Percentiles rank a stretch among this genome's conserved stretches.
phyloP scores from a whole-genome alignment of 2,797 vertebrate species.

The Odontamblyopus rebecca region DNA sequence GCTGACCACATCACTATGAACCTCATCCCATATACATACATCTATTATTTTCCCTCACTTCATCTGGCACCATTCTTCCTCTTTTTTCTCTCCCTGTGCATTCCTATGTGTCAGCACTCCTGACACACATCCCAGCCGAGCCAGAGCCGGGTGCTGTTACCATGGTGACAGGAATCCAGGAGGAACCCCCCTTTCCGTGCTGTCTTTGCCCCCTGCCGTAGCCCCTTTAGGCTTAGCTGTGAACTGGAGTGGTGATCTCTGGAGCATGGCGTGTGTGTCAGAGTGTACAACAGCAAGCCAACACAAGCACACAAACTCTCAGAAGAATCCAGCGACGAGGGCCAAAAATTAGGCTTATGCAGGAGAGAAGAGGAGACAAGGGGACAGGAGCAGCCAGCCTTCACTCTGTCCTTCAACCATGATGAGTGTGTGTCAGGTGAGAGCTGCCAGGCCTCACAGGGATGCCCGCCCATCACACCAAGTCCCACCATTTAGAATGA shows the following conservation, averaged over 20 bases:
- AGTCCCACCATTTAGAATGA: constrained; percentile 19
- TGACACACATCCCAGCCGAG: constrained; percentile 58
- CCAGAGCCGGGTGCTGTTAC: constrained; percentile 62
- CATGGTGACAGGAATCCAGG: constrained; percentile 66
- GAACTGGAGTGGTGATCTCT: constrained; percentile 57
- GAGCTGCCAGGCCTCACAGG: constrained; percentile 35
- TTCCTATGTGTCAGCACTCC: constrained; percentile 32
- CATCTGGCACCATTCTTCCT: neutral
- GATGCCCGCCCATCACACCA: constrained; percentile 25
- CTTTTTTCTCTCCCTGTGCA: constrained; percentile 7
- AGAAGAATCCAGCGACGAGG: neutral
- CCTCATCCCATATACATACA: constrained; percentile 1
- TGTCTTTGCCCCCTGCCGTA: constrained; percentile 29
- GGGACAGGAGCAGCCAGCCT: constrained; percentile 8
- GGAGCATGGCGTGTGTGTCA: constrained; percentile 39
- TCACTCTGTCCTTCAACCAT: constrained; percentile 35
- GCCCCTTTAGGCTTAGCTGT: constrained; percentile 40
- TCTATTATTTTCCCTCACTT: neutral
- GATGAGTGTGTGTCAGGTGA: constrained; percentile 37
- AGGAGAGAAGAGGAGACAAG: constrained; percentile 12
- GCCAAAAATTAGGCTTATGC: constrained; percentile 13
- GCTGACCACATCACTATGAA: neutral
- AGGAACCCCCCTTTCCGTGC: constrained; percentile 26
- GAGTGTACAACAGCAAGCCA: constrained; percentile 1
- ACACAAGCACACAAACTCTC: neutral